These are phyloP conservation scores for Drosophila yakuba DNA, from an alignment of 1,140 invertebrate species.

Conservation along the genomic window DNA sequence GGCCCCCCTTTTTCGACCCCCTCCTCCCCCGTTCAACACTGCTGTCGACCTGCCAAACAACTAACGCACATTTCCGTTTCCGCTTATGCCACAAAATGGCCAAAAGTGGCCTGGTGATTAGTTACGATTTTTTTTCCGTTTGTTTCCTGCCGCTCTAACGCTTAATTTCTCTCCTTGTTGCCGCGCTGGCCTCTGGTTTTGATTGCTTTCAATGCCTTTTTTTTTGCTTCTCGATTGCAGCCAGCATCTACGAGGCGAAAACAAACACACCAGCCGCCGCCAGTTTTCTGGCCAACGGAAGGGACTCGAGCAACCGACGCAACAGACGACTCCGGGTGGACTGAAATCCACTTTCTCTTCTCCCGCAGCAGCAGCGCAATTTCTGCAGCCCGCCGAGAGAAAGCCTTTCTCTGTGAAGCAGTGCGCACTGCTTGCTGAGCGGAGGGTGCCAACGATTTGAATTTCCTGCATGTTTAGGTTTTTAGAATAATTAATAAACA, in stretches of 20 bases:
- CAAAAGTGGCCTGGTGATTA: conserved; percentile 46
- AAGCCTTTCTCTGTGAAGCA: conserved; percentile 1
- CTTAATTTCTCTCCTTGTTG: conserved; percentile 39
- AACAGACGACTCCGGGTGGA: conserved; percentile 50
- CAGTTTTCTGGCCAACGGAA: conserved; percentile 5
- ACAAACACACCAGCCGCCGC: conserved; percentile 29
- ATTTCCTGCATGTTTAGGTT: too few species aligned
- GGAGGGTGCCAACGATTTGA: conserved; percentile 2
- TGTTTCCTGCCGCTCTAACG: conserved; percentile 3
- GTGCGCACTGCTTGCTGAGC: conserved; percentile 1
- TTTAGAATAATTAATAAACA: too few species aligned
- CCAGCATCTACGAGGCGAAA: conserved; percentile 60
- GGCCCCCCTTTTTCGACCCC: conserved; percentile 8
- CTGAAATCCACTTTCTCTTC: conserved; percentile 33
- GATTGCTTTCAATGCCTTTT: conserved; percentile 17
- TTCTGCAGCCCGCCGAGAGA: conserved; percentile 6
- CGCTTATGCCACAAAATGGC: conserved; percentile 52
- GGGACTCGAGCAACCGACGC: conserved; percentile 45
- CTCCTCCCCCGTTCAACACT: conserved; percentile 1
- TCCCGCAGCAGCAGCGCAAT: conserved; percentile 12
- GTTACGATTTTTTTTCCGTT: conserved; percentile 34
- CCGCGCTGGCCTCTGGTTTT: conserved; percentile 20
- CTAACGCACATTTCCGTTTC: conserved; percentile 63
- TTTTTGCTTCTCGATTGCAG: conserved; percentile 26
- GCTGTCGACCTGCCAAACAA: conserved; percentile 48